Conservation (phyloP, 2,797 vertebrate species). For the Mormyrops attenuatus region DNA sequence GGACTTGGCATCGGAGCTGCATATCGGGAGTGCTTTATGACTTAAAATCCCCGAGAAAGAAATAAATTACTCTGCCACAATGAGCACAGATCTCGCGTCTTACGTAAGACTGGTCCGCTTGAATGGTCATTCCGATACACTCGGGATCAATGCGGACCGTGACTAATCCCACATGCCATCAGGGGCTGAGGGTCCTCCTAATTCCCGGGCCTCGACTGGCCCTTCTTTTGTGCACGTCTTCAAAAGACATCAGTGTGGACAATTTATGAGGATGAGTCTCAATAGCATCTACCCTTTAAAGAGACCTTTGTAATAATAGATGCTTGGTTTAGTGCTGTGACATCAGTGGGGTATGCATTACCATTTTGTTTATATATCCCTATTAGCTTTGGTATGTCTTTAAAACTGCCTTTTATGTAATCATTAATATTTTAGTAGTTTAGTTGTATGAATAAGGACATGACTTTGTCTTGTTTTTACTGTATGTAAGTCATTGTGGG, state of each 20-base stretch:
- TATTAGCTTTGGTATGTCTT: neutral
- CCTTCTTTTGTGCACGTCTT: neutral
- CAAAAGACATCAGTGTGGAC: neutral
- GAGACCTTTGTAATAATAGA: neutral
- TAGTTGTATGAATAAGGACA: neutral
- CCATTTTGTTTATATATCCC: neutral
- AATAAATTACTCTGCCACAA: neutral
- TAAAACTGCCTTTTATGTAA: neutral
- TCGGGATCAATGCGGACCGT: neutral
- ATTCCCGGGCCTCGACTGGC: neutral
- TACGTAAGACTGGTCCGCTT: neutral
- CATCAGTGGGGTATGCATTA: neutral
- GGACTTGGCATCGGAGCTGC: neutral
- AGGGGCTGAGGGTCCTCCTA: neutral
- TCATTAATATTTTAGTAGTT: neutral
- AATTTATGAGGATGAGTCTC: slow-evolving; percentile 3
- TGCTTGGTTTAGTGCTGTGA: neutral
- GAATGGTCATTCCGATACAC: neutral
- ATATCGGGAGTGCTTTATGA: neutral
- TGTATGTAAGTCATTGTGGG: neutral
- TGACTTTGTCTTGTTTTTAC: neutral
- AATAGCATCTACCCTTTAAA: neutral
- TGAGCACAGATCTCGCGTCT: neutral
- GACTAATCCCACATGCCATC: neutral
- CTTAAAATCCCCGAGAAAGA: neutral